Conservation (phyloP, 2,113 vertebrate genomes). For the Podarcis muralis region DNA sequence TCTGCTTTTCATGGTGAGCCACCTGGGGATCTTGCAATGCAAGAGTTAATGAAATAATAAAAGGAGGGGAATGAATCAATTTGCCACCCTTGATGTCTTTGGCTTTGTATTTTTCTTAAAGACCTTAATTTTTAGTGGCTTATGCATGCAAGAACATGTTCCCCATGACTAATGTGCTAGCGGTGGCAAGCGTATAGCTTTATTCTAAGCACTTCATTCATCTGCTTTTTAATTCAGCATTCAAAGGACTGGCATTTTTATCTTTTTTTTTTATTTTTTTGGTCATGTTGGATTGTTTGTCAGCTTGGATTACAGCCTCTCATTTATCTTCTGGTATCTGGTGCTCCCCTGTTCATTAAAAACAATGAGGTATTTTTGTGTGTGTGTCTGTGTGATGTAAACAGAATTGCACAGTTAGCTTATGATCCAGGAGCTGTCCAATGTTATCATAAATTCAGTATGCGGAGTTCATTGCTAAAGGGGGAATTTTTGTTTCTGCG, state of each 20-base stretch:
- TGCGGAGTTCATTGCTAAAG: background rate
- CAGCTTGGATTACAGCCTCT: background rate
- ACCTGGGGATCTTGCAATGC: background rate
- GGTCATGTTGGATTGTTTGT: conserved; percentile 1
- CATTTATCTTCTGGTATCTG: conserved; percentile 9
- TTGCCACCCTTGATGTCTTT: conserved; percentile 10
- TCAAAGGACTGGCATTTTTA: background rate
- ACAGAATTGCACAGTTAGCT: background rate
- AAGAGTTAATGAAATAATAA: conserved; percentile 1
- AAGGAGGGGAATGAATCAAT: conserved; percentile 12
- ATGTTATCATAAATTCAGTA: background rate
- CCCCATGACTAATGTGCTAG: conserved; percentile 9
- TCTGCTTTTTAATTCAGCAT: conserved; percentile 34
- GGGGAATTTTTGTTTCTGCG: background rate
- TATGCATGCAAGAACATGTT: background rate
- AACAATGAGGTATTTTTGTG: background rate
- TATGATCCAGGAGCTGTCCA: background rate
- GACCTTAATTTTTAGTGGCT: background rate
- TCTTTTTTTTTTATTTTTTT: background rate
- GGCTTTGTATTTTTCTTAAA: conserved; percentile 13
- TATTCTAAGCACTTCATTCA: conserved; percentile 2
- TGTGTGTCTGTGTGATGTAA: background rate
- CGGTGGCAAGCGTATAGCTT: conserved; percentile 20
- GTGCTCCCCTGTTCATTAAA: background rate
- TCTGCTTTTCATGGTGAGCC: background rate